Conservation (phyloP, 2,888 invertebrate species). For the Agriotes lineatus region DNA sequence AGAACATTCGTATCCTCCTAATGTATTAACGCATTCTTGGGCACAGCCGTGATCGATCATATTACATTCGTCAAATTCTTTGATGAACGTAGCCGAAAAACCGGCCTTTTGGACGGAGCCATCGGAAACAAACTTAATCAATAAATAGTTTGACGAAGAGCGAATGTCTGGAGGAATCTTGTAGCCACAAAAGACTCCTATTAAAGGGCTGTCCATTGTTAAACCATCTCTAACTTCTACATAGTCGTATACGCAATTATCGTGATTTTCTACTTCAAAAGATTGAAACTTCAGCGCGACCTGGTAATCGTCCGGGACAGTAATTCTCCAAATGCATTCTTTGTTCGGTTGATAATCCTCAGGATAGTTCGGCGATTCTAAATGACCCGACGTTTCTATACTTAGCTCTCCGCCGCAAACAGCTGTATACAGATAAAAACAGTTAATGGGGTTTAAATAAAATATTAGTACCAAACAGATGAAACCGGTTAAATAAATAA, state of each 20-base stretch:
- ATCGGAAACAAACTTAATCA: constrained; percentile 97
- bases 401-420: constrained; percentile 96
- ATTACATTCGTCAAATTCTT: constrained; percentile 97
- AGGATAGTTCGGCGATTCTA: constrained; percentile 98
- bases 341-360: constrained; percentile 97
- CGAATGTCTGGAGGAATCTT: constrained; percentile 94
- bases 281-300: constrained; percentile 94
- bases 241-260: constrained; percentile 98
- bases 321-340: constrained; percentile 95
- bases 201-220: constrained; percentile 81
- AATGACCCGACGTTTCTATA: constrained; percentile 82
- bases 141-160: constrained; percentile 90
- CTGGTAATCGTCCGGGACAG: constrained; percentile 90
- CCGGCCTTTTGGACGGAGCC: constrained; percentile 97
- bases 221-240: constrained; percentile 95
- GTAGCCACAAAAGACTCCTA: constrained; percentile 95
- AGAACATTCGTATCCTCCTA: constrained; percentile 87
- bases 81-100: constrained; percentile 96
- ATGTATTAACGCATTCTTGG: constrained; percentile 95
- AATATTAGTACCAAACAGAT: too few relatives aligned
- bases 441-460: too few relatives aligned
- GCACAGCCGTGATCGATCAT: constrained; percentile 93
- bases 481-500: too few relatives aligned
- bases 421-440: constrained; percentile 77
- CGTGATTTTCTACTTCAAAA: constrained; percentile 99